A percentile compares a stretch with the other conserved stretches of the same genome.
Evolutionary conservation across 37 sponge, comb jelly and placozoan genomes (phyloP).

Genomic region (Beroe forskalii): DNA sequence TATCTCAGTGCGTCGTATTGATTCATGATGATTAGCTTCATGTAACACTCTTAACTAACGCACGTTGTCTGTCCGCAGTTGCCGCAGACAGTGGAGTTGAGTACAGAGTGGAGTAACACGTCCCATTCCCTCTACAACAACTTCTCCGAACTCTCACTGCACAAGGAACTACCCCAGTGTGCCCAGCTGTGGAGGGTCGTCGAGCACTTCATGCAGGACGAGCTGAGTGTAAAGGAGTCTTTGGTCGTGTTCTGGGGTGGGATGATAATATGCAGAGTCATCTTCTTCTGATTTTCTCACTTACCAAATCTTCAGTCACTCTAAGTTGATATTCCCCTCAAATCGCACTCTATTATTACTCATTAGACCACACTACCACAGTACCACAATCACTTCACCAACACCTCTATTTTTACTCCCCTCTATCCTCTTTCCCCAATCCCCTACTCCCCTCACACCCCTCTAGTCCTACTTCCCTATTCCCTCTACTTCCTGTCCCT

Average conservation of each 20-base stretch:
- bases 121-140: slow-evolving; percentile 45
- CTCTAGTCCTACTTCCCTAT: too few relatives aligned
- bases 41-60: too few relatives aligned
- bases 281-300: too few relatives aligned
- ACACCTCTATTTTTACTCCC: not conserved
- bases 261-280: too few relatives aligned
- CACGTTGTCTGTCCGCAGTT: slow-evolving; percentile 18
- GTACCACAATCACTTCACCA: not conserved
- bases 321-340: too few relatives aligned
- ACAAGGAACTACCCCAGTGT: slow-evolving; percentile 40
- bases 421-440: not conserved
- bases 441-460: not conserved
- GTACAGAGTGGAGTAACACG: slow-evolving; percentile 43
- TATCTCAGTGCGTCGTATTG: too few relatives aligned
- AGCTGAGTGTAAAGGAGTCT: slow-evolving; percentile 40
- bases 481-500: too few relatives aligned
- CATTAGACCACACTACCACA: too few relatives aligned
- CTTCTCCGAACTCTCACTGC: slow-evolving; percentile 26
- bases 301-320: too few relatives aligned
- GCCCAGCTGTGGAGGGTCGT: slow-evolving; percentile 33
- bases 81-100: slow-evolving; percentile 41
- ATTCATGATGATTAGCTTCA: too few relatives aligned
- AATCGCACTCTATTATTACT: too few relatives aligned
- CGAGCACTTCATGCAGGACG: slow-evolving; percentile 62
- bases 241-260: too few relatives aligned